Percentiles rank a stretch among this genome's conserved stretches.
These are phyloP conservation scores for Danio aesculapii DNA, from an alignment of 2,797 vertebrate genomes.

Conservation along the genomic window DNA sequence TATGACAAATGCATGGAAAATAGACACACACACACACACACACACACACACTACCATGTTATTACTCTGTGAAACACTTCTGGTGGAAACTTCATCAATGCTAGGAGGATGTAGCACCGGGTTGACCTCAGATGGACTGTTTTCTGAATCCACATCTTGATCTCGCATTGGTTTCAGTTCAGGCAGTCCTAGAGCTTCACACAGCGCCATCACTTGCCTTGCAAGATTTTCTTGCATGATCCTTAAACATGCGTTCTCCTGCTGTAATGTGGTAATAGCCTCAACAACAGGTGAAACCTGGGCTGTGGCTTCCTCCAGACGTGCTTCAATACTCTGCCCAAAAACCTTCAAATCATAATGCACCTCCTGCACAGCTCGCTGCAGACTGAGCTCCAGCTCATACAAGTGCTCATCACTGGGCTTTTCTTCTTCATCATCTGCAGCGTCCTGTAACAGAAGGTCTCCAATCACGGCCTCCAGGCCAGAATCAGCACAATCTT, in stretches of 20 bases:
- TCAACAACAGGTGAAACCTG: constrained; percentile 73
- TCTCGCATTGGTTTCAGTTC: constrained; percentile 62
- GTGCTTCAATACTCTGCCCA: constrained; percentile 74
- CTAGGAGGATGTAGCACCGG: constrained; percentile 80
- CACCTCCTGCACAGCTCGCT: constrained; percentile 78
- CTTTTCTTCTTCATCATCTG: constrained; percentile 62
- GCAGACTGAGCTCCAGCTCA: constrained; percentile 73
- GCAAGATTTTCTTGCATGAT: constrained; percentile 81
- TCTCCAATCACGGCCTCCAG: constrained; percentile 74
- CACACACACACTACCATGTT: constrained; percentile 84
- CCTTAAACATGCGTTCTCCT: constrained; percentile 83
- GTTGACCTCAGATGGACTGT: constrained; percentile 11
- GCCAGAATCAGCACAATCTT: constrained; percentile 67
- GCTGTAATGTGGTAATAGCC: constrained; percentile 76
- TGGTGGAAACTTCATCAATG: constrained; percentile 76
- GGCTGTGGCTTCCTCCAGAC: constrained; percentile 72
- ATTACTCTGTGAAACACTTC: constrained; percentile 70
- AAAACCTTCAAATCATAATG: constrained; percentile 83
- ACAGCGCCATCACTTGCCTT: constrained; percentile 79
- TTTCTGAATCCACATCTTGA: neutral
- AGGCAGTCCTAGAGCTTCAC: constrained; percentile 70
- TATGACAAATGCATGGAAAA: no score
- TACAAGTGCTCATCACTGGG: constrained; percentile 38
- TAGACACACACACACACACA: no score
- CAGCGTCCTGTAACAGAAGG: constrained; percentile 57